A percentile compares a stretch with the other conserved stretches of the same genome.
These are phyloP conservation scores for Augiades crinisus DNA, from an alignment of 2,888 invertebrate genomes.

Conservation along the genomic window DNA sequence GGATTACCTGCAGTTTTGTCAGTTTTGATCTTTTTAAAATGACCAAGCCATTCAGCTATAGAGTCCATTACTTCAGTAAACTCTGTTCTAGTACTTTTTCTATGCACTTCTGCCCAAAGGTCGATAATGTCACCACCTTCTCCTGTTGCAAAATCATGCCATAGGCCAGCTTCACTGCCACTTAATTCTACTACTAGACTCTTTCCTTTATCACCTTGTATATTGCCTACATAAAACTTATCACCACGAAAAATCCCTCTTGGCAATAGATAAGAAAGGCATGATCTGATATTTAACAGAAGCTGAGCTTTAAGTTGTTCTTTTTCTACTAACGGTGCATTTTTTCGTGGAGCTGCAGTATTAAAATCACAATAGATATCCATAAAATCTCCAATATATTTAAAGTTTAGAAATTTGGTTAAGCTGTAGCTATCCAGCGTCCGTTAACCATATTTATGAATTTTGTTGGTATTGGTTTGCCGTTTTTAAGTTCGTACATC, in stretches of 20 bases:
- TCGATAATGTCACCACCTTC: constrained; percentile 15
- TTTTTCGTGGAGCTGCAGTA: neutral
- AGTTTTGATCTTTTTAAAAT: neutral
- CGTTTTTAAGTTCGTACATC: constrained; percentile 2
- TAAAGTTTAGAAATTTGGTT: neutral
- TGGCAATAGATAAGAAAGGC: constrained; percentile 15
- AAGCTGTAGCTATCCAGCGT: neutral
- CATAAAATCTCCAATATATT: neutral
- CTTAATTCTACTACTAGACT: constrained; percentile 13
- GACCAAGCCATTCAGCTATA: neutral
- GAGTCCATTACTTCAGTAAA: constrained; percentile 4
- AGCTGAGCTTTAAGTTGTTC: constrained; percentile 1
- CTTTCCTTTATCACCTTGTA: constrained; percentile 12
- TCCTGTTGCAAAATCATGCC: constrained; percentile 15
- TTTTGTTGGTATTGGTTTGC: constrained; percentile 7
- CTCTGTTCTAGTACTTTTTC: neutral
- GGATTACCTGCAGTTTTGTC: no score
- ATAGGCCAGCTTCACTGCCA: constrained; percentile 9
- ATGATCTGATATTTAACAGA: constrained; percentile 8
- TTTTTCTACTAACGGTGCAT: neutral
- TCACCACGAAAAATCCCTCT: constrained; percentile 20
- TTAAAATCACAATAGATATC: neutral
- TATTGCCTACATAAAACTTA: constrained; percentile 9
- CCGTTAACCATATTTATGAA: neutral
- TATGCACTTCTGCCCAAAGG: constrained; percentile 5